phyloP scores from a whole-genome alignment of 2,888 invertebrate genomes.

The Pyralis farinalis region DNA sequence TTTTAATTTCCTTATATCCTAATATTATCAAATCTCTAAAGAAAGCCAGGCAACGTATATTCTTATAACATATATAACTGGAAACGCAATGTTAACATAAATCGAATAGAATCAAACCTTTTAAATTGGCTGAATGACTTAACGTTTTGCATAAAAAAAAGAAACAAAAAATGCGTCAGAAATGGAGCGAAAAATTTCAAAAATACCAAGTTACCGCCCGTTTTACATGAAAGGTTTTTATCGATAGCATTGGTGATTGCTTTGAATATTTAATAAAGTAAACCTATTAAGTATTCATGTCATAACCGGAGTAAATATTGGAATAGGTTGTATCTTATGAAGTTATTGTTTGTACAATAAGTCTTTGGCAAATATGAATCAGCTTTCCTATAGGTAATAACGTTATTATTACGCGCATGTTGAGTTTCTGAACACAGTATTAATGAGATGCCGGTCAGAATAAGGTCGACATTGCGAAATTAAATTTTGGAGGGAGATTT shows the following conservation, averaged over 20 bases:
- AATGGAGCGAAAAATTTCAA: constrained; percentile 42
- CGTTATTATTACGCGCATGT: constrained; percentile 3
- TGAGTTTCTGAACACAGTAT: not conserved
- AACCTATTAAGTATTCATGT: constrained; percentile 42
- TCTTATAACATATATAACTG: too few species aligned
- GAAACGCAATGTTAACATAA: constrained; percentile 25
- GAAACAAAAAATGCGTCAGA: constrained; percentile 26
- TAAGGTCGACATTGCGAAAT: not conserved
- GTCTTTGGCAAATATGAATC: constrained; percentile 14
- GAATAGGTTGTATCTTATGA: constrained; percentile 29
- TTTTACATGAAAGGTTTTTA: constrained; percentile 45
- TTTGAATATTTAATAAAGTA: constrained; percentile 51
- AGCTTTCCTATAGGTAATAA: constrained; percentile 7
- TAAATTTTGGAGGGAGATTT: constrained; percentile 5
- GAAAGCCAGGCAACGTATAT: too few species aligned
- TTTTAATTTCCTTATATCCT: too few species aligned
- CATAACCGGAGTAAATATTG: constrained; percentile 39
- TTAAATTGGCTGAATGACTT: constrained; percentile 34
- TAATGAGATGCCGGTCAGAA: constrained; percentile 2
- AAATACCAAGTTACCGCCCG: constrained; percentile 40
- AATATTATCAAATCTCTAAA: too few species aligned
- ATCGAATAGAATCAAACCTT: constrained; percentile 38
- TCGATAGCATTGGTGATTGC: constrained; percentile 46
- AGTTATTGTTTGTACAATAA: constrained; percentile 34
- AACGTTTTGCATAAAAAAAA: constrained; percentile 20